Evolutionary conservation across 2,797 vertebrate genomes (phyloP).

Genomic region (Danio jaintianensis): DNA sequence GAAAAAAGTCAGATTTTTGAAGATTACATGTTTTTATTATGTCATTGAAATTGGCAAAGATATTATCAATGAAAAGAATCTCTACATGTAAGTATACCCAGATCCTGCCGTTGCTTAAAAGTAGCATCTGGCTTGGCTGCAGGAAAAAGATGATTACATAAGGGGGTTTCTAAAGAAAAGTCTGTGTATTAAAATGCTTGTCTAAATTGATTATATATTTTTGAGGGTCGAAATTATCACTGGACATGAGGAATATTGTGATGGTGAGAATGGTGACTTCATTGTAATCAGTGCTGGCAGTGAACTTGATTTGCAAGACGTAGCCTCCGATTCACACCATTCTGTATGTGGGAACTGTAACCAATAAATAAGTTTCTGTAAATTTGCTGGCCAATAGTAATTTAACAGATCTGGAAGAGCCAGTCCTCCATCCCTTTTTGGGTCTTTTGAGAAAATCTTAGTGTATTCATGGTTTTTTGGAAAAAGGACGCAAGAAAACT

Average conservation of each 20-base stretch:
- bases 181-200: not conserved
- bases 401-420: not conserved
- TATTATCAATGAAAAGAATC: no score
- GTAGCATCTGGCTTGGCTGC: conserved; percentile 4
- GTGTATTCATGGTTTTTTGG: not conserved
- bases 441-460: not conserved
- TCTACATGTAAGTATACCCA: not conserved
- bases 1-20: no score
- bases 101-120: not conserved
- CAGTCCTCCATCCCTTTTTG: not conserved
- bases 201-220: not conserved
- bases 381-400: not conserved
- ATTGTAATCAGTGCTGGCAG: not conserved
- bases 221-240: not conserved
- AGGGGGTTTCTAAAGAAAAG: conserved; percentile 13
- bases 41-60: no score
- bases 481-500: no score
- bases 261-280: not conserved
- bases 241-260: not conserved
- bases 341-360: not conserved
- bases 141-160: not conserved
- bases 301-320: not conserved
- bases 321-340: not conserved
- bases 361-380: not conserved
- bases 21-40: no score